Conservation (phyloP, 2,888 invertebrate genomes). For the Diadegma fenestrale region DNA sequence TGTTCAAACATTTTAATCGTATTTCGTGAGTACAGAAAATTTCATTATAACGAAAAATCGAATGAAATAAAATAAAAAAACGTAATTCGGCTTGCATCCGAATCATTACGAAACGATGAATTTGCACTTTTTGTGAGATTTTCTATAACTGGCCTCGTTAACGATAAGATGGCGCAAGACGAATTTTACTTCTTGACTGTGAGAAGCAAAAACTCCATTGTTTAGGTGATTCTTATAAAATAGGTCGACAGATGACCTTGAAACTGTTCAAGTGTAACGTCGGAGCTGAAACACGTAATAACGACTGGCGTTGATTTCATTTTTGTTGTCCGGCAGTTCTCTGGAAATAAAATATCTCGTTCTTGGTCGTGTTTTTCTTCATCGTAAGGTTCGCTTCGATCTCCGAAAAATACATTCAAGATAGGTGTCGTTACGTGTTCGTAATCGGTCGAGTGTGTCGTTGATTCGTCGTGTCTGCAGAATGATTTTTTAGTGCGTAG, state of each 20-base stretch:
- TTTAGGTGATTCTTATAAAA: background rate
- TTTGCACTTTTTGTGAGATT: background rate
- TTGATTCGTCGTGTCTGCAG: background rate
- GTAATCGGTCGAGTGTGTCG: background rate
- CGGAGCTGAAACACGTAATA: background rate
- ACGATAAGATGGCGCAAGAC: background rate
- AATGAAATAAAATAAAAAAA: background rate
- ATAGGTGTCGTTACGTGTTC: conserved; percentile 25
- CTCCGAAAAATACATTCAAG: background rate
- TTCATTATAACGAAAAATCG: background rate
- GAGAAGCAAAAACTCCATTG: background rate
- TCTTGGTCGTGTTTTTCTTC: background rate
- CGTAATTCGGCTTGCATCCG: background rate
- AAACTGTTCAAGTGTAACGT: conserved; percentile 11
- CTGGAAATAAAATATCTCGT: background rate
- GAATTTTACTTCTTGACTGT: background rate
- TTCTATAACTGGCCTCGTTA: background rate
- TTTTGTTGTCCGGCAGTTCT: background rate
- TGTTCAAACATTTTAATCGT: background rate
- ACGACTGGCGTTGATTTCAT: background rate
- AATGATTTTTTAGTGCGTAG: background rate
- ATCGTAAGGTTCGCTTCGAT: background rate
- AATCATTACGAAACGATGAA: background rate
- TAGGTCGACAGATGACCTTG: background rate
- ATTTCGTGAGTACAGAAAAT: background rate